phyloP scores from a whole-genome alignment of 2,797 vertebrate species.

The Lateolabrax maculatus region DNA sequence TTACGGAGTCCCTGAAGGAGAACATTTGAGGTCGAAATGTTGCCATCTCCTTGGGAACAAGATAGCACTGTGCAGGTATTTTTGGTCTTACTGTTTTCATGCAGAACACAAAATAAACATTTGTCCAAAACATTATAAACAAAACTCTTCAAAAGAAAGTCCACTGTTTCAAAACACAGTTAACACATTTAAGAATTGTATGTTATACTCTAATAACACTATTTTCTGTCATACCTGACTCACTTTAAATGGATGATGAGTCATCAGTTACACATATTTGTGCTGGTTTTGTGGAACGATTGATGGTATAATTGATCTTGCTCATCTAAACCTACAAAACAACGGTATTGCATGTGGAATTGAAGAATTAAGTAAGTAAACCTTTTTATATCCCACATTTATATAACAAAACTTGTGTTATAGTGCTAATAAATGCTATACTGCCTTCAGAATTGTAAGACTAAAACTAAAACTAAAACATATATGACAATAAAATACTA shows the following conservation, averaged over 20 bases:
- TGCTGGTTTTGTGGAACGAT: slow-evolving; percentile 3
- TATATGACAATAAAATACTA: too few relatives aligned
- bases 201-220: not conserved
- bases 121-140: not conserved
- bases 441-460: not conserved
- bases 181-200: not conserved
- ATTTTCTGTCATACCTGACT: not conserved
- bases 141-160: not conserved
- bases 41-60: not conserved
- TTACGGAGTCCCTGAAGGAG: slow-evolving; percentile 4
- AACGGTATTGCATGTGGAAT: not conserved
- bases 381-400: not conserved
- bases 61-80: not conserved
- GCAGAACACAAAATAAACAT: not conserved
- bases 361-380: not conserved
- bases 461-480: not conserved
- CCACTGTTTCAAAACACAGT: not conserved
- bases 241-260: slow-evolving; percentile 17
- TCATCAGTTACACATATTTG: slow-evolving; percentile 19
- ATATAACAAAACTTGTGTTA: too few relatives aligned
- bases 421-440: not conserved
- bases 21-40: not conserved
- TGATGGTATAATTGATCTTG: slow-evolving; percentile 8
- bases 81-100: not conserved
- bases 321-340: not conserved